Base-by-base conservation (phyloP, 2,113 vertebrate genomes). In the Lampris megalopsis region DNA sequence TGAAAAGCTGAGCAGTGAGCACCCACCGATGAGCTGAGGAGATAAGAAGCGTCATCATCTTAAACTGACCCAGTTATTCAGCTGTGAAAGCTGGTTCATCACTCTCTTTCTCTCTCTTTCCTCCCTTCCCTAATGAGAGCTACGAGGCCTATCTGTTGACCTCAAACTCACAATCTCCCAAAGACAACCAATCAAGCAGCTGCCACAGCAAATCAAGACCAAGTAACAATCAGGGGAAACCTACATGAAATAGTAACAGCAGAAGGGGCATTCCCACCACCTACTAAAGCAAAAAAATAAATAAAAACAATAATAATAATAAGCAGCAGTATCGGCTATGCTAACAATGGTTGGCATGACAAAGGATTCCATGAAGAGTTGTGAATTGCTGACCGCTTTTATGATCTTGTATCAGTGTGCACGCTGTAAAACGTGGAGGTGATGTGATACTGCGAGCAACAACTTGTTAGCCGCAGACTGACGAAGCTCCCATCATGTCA, bases 1-100 rank as follows among this genome's bases (percentile, higher is more conserved):
- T 86, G 75, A 80, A 85, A 67, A 87, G 77, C 81, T 60, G 49
- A 81, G 64, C 63, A 65, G 71, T 65, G 66, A 86, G 83, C 66
- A 48, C 7, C 69, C 74, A 66, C 52, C 13, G 52, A 86, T 69
- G 73, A 88, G 73, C 74, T 60, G 87, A 86, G 73, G 82, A 80
- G 88, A 87, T 87, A 80, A 83, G 67, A 84, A 83, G 80, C 52
- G 61, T 77, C 80, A 70, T 89, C 83, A 89, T 88, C 81, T 88
- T 84, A 75, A 86, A 85, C 57, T 90, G 91, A 91, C 91, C 92
- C 87, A 92, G 88, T 93, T 93, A 91, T 86, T 91, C 86, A 84
- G 70, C 87, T 89, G 86, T 86, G 81, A 89, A 85, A 75, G 67
- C 75, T 37, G 4, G 67, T 75, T 57, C 35, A 40, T 53, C 65